Base-by-base conservation (phyloP, 1,140 invertebrate genomes). In the Drosophila pseudoobscura region DNA sequence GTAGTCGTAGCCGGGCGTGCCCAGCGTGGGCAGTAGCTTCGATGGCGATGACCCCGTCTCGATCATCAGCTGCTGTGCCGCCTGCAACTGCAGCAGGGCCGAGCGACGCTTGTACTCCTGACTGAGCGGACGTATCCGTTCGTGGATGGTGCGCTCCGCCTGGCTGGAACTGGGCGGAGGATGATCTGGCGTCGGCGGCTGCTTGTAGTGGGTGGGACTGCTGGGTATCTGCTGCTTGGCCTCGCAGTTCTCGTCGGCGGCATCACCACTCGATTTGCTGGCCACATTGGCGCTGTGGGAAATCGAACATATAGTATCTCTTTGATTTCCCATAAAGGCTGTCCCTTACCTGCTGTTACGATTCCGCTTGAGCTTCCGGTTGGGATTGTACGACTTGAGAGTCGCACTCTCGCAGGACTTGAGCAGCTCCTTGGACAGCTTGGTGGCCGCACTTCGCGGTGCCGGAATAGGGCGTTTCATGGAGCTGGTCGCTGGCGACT, bases 131-230 rank as follows among this genome's bases (percentile, higher is more conserved):
- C 97, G 94, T 75, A 99, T 98, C 90, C 96, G 94, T 85, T 97
- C 96, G 84, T 97, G 96, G 78, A 99, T 99, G 74, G 96, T 96
- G 84, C 95, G 95, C 91, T 97, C 96, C 0, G 98, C 97, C 77
- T 97, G 96, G 73, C 95, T 93, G 6, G 97, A 96, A n/a, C 96
- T 97, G 0, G 98, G 98, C 6, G 98, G 98, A 4, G 97, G 97
- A 92, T 98, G 97, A 84, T 98, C 97, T 0, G 97, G 97, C 3
- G 97, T 99, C 0, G 97, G 97, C 4, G 97, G 97, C 92, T 98
- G 97, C 51, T 95, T 94, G 83, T 98, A 98, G 85, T 97, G 96
- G 5, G 96, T 97, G 2, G 97, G 97, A 72, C 96, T 97, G 78
- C 47, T 95, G 92, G 92, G 94, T 93, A 73, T 90, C 52, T 91